These are phyloP conservation scores for Crotalus viridis DNA, from an alignment of 2,113 vertebrate species.

Conservation along the genomic window DNA sequence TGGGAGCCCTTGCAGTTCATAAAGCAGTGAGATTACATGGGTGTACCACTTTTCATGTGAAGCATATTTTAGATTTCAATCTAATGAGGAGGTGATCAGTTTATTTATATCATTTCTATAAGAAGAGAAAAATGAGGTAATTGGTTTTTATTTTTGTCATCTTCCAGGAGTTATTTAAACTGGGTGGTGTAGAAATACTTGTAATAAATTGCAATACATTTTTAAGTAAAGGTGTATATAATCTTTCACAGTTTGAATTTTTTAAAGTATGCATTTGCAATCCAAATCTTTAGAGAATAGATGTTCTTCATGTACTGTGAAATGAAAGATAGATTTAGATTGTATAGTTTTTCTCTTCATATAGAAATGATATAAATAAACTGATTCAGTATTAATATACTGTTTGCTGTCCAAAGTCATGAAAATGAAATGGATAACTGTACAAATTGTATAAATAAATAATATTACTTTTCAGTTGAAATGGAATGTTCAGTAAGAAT, in stretches of 20 bases:
- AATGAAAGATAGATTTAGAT: neutral
- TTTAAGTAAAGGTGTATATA: neutral
- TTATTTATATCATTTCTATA: neutral
- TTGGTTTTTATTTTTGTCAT: neutral
- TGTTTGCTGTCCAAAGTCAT: neutral
- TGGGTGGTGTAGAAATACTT: neutral
- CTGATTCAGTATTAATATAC: neutral
- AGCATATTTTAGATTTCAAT: neutral
- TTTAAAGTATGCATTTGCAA: neutral
- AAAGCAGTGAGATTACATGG: neutral
- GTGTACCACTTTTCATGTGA: neutral
- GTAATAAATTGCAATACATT: neutral
- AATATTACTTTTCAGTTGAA: neutral
- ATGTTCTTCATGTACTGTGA: neutral
- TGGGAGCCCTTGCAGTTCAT: neutral
- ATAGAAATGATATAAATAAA: neutral
- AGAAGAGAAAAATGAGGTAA: neutral
- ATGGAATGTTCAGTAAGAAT: neutral
- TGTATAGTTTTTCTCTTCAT: neutral
- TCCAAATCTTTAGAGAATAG: neutral
- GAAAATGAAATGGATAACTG: neutral
- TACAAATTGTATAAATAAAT: neutral
- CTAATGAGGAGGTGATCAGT: neutral
- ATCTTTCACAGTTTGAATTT: neutral
- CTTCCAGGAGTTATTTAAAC: neutral